Evolutionary conservation across 2,888 invertebrate species (phyloP), one percentile per base, ranked within the genome.

Genomic region (Apantesis nais): DNA sequence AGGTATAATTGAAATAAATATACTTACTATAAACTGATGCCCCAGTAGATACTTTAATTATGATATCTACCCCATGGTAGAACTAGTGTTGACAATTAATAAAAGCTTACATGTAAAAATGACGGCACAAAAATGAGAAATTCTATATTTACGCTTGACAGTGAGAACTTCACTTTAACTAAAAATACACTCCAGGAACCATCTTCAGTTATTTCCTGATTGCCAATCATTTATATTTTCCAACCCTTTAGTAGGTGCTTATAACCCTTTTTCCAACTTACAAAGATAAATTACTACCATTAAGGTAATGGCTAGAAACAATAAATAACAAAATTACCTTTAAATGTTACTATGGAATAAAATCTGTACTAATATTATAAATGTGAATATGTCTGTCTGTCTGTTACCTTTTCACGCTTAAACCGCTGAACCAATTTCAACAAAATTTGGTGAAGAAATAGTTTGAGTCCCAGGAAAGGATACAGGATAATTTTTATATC

Each of bases 121-220:
- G 19, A 44, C 0, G 7, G 22, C 19, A 48, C 22, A 16, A 41
- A 41, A 41, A 44, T 19, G 44, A 44, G 44, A 16, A 44, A 44
- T 8, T 48, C 8, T 22, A 48, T 1, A 39, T n/a, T n/a, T n/a
- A n/a, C n/a, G n/a, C 12, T 8, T 39, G 9, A 39, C 39, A 8
- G 8, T 8, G 3, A 11, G 11, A 52, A 52, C n/a, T 52, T 52
- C 52, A 52, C n/a, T 52, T 52, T n/a, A 11, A 52, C 11, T 11
- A 52, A 11, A n/a, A 52, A 52, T 9, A 66, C 66, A 37, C 19
- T 65, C 58, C 60, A 65, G 61, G 31, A 70, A 65, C 22, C 44
- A 41, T 25, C 41, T 62, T 8, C 12, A 66, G 22, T 66, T 48
- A 61, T 52, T 19, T 60, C 61, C 61, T 66, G 48, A 68, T 68